These are phyloP conservation scores for Anas platyrhynchos DNA, from an alignment of 2,113 vertebrate genomes.

Conservation along the genomic window DNA sequence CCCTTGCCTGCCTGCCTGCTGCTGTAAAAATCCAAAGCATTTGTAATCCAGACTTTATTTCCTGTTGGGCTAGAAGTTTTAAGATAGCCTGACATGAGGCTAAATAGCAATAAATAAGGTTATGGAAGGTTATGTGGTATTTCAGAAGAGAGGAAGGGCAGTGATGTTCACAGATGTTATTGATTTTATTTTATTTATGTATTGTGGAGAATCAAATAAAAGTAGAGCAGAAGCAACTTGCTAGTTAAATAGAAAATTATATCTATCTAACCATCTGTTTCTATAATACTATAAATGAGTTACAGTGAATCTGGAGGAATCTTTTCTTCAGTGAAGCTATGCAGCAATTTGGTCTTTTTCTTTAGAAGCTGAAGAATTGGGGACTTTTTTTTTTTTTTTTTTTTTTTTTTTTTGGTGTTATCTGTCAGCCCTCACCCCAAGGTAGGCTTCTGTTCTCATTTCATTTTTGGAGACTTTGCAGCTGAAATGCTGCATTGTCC, in stretches of 20 bases:
- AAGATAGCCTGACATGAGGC: neutral
- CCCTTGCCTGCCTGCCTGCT: neutral
- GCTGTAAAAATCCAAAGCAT: neutral
- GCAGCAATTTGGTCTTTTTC: neutral
- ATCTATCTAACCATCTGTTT: neutral
- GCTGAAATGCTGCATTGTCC: neutral
- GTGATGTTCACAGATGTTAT: constrained; percentile 29
- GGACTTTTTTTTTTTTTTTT: neutral
- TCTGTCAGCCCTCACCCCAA: neutral
- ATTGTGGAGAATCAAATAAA: neutral
- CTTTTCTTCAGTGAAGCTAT: neutral
- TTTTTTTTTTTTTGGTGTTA: neutral
- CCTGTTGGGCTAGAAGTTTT: neutral
- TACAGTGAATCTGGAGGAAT: neutral
- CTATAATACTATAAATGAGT: neutral
- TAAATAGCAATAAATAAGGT: neutral
- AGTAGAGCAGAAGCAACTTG: neutral
- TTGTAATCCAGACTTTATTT: constrained; percentile 29
- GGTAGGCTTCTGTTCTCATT: neutral
- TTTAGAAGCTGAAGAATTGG: neutral
- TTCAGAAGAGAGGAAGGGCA: constrained; percentile 1
- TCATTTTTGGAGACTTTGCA: neutral
- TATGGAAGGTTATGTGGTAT: neutral
- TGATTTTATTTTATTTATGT: constrained; percentile 1
- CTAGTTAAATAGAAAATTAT: neutral